Base-by-base conservation (phyloP, 37 sponge, comb jelly and placozoan species). In the Agelas oroides region DNA sequence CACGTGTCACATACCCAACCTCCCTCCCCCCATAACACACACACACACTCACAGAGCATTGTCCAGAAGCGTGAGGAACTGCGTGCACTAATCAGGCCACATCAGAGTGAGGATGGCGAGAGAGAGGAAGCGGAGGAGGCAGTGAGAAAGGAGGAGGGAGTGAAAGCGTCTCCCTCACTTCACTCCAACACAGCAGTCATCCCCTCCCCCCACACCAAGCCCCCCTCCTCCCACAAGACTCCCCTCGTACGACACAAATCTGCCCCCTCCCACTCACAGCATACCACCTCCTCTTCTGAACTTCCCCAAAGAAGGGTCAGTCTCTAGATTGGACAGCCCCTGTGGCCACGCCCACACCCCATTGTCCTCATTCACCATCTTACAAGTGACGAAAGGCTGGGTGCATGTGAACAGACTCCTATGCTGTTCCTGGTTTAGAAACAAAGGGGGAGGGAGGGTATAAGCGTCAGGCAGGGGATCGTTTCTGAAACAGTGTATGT, bases 21-120 rank as follows among this genome's bases (percentile, higher is more conserved):
- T n/a, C n/a, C n/a, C n/a, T n/a, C n/a, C n/a, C n/a, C n/a, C n/a
- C n/a, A n/a, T n/a, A n/a, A 46, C 46, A 46, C 46, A 46, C 46
- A 46, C 8, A 46, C 46, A 46, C 46, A 46, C 46, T 12, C 25
- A 32, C 73, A 73, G 83, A 61, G 73, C 72, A 71, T 71, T 37
- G 33, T 58, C 21, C 24, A 46, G 36, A 72, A 63, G 73, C 8
- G 83, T 11, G 60, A 59, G 32, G 62, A 71, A 61, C 62, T 73
- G 27, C 34, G 24, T 36, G 46, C 13, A 5, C 24, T 19, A 11
- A 73, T 33, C 21, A 8, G 11, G 36, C 23, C 17, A 73, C 52
- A 39, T 25, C 8, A 53, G 53, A 73, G 6, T 1, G 25, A 37
- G 46, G 52, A 32, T 38, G 59, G 24, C 15, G 34, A 30, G 27